Percentiles rank a stretch among this genome's conserved stretches.
Evolutionary conservation across 2,797 vertebrate species (phyloP).

Genomic region (Crocodylus rhombifer): DNA sequence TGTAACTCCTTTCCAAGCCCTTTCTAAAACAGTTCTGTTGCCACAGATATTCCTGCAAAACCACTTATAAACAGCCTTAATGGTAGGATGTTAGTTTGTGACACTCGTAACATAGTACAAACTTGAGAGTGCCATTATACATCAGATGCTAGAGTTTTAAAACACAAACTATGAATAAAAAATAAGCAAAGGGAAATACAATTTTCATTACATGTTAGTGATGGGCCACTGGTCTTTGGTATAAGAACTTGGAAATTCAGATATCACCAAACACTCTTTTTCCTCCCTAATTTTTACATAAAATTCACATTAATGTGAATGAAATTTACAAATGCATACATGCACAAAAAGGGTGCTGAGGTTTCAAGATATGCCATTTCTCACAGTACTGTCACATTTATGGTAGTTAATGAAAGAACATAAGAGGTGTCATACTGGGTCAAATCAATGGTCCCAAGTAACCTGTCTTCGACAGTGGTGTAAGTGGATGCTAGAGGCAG

Average conservation of each 20-base stretch:
- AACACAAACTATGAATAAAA: neutral
- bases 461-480: too few species aligned
- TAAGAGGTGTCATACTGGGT: too few species aligned
- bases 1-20: neutral
- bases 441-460: too few species aligned
- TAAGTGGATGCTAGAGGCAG: too few species aligned
- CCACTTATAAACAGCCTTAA: rapidly evolving
- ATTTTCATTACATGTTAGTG: neutral
- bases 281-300: rapidly evolving
- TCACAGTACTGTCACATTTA: neutral
- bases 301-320: neutral
- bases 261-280: neutral
- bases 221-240: neutral
- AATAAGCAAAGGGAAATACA: neutral
- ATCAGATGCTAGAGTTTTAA: neutral
- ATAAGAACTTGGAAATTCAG: neutral
- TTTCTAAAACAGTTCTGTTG: neutral
- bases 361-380: neutral
- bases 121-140: too few species aligned
- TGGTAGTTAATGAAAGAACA: neutral
- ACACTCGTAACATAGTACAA: rapidly evolving
- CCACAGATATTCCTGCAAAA: neutral
- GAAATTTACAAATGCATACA: neutral
- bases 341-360: neutral
- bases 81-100: neutral